Conservation (phyloP, 2,888 invertebrate genomes). For the Nomada fabriciana region DNA sequence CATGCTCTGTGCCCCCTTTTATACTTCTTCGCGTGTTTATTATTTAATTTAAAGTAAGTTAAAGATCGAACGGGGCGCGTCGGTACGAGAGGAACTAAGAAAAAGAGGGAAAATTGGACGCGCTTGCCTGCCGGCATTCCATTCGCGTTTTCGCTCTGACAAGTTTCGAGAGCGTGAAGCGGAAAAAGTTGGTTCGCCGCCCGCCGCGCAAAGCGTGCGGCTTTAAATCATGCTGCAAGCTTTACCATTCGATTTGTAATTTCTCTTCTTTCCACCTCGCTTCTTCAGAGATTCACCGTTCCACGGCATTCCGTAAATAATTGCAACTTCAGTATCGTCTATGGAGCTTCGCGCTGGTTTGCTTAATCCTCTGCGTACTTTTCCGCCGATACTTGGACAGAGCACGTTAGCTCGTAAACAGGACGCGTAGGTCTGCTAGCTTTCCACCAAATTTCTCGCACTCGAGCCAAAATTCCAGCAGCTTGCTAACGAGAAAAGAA, state of each 20-base stretch:
- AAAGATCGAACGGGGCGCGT: background rate
- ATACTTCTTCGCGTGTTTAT: background rate
- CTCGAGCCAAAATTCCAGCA: constrained; percentile 26
- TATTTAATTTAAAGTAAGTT: background rate
- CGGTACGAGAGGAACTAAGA: background rate
- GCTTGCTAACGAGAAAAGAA: constrained; percentile 4
- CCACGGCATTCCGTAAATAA: constrained; percentile 48
- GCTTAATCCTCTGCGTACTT: constrained; percentile 20
- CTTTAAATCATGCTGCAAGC: constrained; percentile 6
- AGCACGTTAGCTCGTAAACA: too few species aligned
- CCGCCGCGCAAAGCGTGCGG: constrained; percentile 12
- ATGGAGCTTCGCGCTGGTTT: constrained; percentile 26
- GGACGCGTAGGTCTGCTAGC: too few species aligned
- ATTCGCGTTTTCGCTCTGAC: background rate
- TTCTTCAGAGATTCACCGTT: constrained; percentile 36
- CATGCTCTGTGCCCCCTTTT: too few species aligned
- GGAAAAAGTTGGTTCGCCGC: constrained; percentile 4
- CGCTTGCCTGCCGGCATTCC: background rate
- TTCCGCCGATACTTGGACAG: background rate
- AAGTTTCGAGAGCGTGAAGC: constrained; percentile 10
- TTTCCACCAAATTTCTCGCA: constrained; percentile 3
- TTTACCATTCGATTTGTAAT: constrained; percentile 48
- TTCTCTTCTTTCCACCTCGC: constrained; percentile 36
- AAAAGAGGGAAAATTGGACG: constrained; percentile 3
- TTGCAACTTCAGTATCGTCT: constrained; percentile 51